These are phyloP conservation scores for Saturnia japonica DNA, from an alignment of 2,888 invertebrate genomes.

Conservation along the genomic window DNA sequence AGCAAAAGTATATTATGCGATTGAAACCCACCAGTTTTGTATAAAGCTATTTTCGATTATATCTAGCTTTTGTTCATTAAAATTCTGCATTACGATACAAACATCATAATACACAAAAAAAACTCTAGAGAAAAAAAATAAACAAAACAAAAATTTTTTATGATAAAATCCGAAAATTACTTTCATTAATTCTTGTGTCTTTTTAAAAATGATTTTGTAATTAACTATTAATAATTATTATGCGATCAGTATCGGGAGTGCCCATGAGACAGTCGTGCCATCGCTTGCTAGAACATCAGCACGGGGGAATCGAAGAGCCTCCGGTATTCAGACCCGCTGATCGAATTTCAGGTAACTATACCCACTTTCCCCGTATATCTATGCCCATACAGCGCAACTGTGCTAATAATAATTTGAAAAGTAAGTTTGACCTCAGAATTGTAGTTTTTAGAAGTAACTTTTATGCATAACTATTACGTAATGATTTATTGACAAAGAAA, in stretches of 20 bases:
- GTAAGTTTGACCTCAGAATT: background rate
- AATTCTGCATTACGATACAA: too few species aligned
- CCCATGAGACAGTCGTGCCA: conserved; percentile 82
- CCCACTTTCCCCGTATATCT: background rate
- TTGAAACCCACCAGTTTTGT: too few species aligned
- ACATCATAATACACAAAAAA: too few species aligned
- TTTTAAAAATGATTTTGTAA: background rate
- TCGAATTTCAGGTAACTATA: conserved; percentile 76
- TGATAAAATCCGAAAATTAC: conserved; percentile 3
- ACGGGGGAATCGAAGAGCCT: conserved; percentile 76
- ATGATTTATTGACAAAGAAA: background rate
- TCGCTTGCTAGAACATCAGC: conserved; percentile 80
- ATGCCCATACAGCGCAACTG: background rate
- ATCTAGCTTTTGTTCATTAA: too few species aligned
- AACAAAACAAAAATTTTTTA: background rate
- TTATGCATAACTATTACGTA: background rate
- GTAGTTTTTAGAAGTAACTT: background rate
- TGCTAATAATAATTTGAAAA: background rate
- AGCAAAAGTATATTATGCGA: too few species aligned
- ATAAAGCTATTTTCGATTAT: too few species aligned
- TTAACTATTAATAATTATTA: conserved; percentile 19
- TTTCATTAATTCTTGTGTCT: background rate
- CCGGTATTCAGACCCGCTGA: conserved; percentile 77
- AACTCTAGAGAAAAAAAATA: too few species aligned
- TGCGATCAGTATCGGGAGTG: conserved; percentile 71